Conservation (phyloP, 1,140 invertebrate genomes). For the Zaprionus inermis region DNA sequence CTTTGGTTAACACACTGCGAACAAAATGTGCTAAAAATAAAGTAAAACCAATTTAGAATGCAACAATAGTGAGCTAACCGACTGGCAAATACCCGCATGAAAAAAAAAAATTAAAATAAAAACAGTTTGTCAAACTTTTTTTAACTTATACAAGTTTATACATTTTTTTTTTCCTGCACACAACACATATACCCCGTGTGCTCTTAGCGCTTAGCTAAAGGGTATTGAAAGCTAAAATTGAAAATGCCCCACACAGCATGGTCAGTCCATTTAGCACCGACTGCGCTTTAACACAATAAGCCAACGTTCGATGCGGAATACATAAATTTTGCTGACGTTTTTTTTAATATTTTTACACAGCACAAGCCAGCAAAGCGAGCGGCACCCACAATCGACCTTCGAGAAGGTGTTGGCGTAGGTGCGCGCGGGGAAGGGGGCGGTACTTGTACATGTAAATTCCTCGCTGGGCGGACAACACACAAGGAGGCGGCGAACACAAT, state of each 20-base stretch:
- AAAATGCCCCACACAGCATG: slow-evolving; percentile 24
- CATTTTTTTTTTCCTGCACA: too few relatives aligned
- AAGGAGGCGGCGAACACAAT: slow-evolving; percentile 29
- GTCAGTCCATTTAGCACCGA: slow-evolving; percentile 24
- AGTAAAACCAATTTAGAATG: slow-evolving; percentile 17
- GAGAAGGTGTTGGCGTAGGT: background rate
- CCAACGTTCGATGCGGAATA: slow-evolving; percentile 28
- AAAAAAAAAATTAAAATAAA: background rate
- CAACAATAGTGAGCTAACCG: background rate
- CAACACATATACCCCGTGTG: slow-evolving; percentile 3
- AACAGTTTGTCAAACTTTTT: too few relatives aligned
- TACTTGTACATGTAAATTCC: slow-evolving; percentile 41
- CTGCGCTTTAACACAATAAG: slow-evolving; percentile 41
- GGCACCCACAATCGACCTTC: slow-evolving; percentile 10
- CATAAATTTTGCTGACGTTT: slow-evolving; percentile 49
- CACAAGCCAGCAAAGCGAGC: background rate
- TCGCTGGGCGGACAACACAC: background rate
- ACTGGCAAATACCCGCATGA: background rate
- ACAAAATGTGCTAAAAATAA: slow-evolving; percentile 10
- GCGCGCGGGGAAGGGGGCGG: background rate
- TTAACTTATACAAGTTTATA: too few relatives aligned
- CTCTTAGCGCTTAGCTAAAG: background rate
- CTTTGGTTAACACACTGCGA: slow-evolving; percentile 21
- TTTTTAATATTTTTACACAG: slow-evolving; percentile 29
- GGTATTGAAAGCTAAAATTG: slow-evolving; percentile 20